Percentiles rank a stretch among this genome's conserved stretches.
phyloP scores from a whole-genome alignment of 2,797 vertebrate species.

The Muscicapa comitata region DNA sequence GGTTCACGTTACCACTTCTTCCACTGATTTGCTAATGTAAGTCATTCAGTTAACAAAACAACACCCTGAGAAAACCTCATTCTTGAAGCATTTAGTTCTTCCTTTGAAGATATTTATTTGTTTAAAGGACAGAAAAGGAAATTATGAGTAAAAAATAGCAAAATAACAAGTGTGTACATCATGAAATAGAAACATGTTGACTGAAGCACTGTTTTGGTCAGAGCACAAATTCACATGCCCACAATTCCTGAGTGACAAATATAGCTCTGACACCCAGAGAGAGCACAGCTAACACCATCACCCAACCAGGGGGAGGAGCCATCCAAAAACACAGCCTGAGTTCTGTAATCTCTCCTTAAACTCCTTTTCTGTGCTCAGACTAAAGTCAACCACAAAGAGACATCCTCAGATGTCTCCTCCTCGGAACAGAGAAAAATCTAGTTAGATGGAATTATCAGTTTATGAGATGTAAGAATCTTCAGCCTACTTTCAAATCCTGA shows the following conservation, averaged over 20 bases:
- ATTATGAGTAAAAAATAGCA: neutral
- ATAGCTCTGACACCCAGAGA: neutral
- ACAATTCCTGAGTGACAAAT: constrained; percentile 14
- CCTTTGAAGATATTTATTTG: neutral
- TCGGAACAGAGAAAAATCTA: neutral
- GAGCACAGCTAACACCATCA: neutral
- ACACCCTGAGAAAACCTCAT: neutral
- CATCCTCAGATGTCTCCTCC: neutral
- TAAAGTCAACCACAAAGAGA: neutral
- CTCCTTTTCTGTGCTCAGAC: neutral
- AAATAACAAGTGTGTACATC: neutral
- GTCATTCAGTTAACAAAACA: neutral
- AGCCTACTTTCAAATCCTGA: neutral
- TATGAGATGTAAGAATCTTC: neutral
- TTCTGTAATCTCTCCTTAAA: neutral
- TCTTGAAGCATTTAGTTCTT: neutral
- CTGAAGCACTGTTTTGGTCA: neutral
- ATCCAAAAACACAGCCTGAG: fast-evolving
- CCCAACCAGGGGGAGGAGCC: neutral
- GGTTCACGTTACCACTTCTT: neutral
- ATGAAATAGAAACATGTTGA: neutral
- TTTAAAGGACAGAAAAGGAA: neutral
- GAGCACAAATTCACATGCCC: neutral
- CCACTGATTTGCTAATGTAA: constrained; percentile 2
- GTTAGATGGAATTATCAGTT: neutral